Conservation (phyloP, 2,888 invertebrate genomes). For the Pterobdella sp. region DNA sequence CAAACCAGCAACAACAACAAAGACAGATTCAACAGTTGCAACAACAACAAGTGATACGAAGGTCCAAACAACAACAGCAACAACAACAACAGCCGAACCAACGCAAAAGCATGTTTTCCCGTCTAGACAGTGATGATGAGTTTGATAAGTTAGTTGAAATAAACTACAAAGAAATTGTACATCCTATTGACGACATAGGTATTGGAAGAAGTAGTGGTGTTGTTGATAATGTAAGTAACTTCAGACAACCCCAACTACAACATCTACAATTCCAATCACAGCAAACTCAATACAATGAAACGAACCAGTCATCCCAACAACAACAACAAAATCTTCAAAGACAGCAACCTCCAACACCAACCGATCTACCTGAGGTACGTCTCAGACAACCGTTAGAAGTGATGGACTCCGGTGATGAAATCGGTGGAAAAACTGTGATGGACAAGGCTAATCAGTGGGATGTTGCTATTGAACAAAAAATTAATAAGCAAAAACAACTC, state of each 20-base stretch:
- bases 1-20: too few relatives aligned
- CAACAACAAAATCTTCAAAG: neutral
- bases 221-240: neutral
- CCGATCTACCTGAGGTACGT: neutral
- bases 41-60: conserved; percentile 2
- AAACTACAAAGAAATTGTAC: conserved; percentile 25
- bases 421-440: neutral
- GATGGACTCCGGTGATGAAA: neutral
- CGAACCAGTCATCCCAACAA: neutral
- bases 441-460: neutral
- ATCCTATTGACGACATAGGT: neutral
- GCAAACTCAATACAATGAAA: neutral
- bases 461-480: neutral
- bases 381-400: neutral
- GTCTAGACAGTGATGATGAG: conserved; percentile 28
- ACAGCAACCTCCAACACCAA: neutral
- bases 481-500: neutral
- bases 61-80: neutral
- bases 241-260: neutral
- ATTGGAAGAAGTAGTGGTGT: neutral
- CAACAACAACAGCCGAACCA: conserved; percentile 21
- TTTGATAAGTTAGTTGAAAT: conserved; percentile 30
- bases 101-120: neutral
- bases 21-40: too few relatives aligned
- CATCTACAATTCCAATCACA: neutral